Evolutionary conservation across 2,113 vertebrate species (phyloP).

Genomic region (Brienomyrus brachyistius): DNA sequence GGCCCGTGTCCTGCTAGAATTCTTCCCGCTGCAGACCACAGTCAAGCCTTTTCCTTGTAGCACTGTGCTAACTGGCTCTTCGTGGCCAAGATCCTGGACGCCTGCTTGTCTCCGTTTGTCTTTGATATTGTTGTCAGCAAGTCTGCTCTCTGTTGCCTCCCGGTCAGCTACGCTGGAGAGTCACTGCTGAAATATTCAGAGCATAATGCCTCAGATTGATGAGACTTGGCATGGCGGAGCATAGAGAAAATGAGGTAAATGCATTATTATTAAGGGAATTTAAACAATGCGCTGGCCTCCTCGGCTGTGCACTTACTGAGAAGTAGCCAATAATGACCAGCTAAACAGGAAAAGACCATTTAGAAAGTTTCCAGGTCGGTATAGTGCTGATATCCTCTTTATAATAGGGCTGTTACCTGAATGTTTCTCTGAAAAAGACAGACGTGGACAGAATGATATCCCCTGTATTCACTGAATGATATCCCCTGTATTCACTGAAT

Average conservation of each 20-base stretch:
- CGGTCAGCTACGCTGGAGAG: conserved; percentile 69
- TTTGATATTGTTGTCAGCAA: conserved; percentile 65
- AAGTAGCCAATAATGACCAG: background rate
- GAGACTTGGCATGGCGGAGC: background rate
- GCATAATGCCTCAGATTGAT: conserved; percentile 47
- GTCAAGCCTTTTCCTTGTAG: conserved; percentile 66
- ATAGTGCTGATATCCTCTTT: background rate
- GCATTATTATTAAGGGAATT: background rate
- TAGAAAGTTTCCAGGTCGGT: background rate
- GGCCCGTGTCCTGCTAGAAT: conserved; percentile 81
- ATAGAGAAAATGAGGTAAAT: background rate
- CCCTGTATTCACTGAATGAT: background rate
- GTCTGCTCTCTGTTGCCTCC: conserved; percentile 64
- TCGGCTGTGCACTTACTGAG: background rate
- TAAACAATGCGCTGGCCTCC: background rate
- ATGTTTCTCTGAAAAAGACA: background rate
- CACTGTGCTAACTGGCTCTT: conserved; percentile 75
- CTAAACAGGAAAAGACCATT: background rate
- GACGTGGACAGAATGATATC: background rate
- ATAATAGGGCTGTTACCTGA: background rate
- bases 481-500: too few species aligned
- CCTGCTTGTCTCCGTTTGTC: conserved; percentile 65
- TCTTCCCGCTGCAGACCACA: conserved; percentile 72
- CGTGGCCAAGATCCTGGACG: conserved; percentile 77
- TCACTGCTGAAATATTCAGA: conserved; percentile 73